These are phyloP conservation scores for Hemicrepidius hirtus DNA, from an alignment of 2,888 invertebrate genomes.

Conservation along the genomic window DNA sequence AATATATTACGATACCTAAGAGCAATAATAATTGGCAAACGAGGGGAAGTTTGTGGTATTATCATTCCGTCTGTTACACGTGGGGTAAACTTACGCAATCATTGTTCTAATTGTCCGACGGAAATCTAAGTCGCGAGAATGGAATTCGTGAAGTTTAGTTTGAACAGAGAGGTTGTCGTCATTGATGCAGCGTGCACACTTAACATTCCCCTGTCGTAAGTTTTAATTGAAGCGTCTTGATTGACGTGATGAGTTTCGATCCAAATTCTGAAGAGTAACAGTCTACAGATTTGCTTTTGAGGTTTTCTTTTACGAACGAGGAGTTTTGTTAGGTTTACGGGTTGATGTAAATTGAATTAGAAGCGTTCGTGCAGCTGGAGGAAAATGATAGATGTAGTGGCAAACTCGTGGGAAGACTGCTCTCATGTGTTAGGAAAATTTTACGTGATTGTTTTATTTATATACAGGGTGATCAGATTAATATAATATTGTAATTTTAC, in stretches of 20 bases:
- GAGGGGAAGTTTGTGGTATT: conserved; percentile 29
- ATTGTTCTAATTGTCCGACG: conserved; percentile 35
- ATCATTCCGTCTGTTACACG: conserved; percentile 38
- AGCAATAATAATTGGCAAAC: conserved; percentile 36
- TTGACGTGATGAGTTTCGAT: conserved; percentile 22
- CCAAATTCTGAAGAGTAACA: conserved; percentile 10
- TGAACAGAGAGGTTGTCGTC: not conserved
- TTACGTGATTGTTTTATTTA: too few species aligned
- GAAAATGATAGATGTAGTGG: not conserved
- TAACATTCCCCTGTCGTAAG: conserved; percentile 17
- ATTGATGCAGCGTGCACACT: not conserved
- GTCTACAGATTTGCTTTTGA: conserved; percentile 15
- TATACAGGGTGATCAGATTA: too few species aligned
- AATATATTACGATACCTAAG: conserved; percentile 18
- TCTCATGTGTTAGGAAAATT: too few species aligned
- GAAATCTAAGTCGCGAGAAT: conserved; percentile 36
- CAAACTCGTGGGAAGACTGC: not conserved
- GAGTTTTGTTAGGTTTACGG: not conserved
- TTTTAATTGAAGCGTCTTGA: conserved; percentile 26
- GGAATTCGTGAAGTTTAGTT: conserved; percentile 36
- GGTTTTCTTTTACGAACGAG: conserved; percentile 9
- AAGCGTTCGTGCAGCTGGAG: not conserved
- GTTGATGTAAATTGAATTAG: conserved; percentile 1
- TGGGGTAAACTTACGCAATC: conserved; percentile 38
- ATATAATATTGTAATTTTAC: too few species aligned